phyloP scores from a whole-genome alignment of 2,888 invertebrate genomes.

The Eupithecia subumbrata region DNA sequence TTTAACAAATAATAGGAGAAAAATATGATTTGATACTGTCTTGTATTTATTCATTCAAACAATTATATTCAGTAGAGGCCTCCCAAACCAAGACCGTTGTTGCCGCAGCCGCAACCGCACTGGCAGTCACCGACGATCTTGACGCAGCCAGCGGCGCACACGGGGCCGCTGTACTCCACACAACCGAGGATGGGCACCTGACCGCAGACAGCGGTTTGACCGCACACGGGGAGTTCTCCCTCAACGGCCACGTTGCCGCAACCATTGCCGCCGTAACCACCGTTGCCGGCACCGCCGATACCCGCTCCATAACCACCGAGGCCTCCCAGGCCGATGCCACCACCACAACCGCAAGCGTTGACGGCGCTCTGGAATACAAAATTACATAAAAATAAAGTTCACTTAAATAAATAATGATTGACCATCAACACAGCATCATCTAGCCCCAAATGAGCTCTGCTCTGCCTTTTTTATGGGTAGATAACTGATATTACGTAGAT shows the following conservation, averaged over 20 bases:
- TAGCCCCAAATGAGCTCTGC: neutral
- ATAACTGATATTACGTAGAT: neutral
- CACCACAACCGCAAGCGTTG: conserved; percentile 2
- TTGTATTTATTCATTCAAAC: neutral
- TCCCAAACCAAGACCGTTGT: neutral
- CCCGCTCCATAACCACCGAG: neutral
- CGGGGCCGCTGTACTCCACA: conserved; percentile 43
- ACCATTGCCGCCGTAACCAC: conserved; percentile 36
- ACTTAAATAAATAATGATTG: neutral
- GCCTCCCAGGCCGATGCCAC: neutral
- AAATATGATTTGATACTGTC: neutral
- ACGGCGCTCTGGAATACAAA: neutral
- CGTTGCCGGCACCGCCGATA: neutral
- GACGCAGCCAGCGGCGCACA: conserved; percentile 45
- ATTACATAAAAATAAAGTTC: neutral
- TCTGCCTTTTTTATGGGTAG: neutral
- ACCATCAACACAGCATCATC: neutral
- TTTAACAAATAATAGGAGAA: neutral
- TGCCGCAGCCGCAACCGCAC: conserved; percentile 35
- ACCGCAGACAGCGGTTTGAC: conserved; percentile 47
- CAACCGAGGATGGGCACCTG: conserved; percentile 47
- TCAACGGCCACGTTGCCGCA: conserved; percentile 49
- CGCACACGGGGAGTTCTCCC: conserved; percentile 51
- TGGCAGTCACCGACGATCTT: conserved; percentile 41
- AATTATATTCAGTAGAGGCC: neutral